Evolutionary conservation across 2,888 invertebrate species (phyloP), one percentile per base, ranked within the genome.

Genomic region (Mechanitis mazaeus): DNA sequence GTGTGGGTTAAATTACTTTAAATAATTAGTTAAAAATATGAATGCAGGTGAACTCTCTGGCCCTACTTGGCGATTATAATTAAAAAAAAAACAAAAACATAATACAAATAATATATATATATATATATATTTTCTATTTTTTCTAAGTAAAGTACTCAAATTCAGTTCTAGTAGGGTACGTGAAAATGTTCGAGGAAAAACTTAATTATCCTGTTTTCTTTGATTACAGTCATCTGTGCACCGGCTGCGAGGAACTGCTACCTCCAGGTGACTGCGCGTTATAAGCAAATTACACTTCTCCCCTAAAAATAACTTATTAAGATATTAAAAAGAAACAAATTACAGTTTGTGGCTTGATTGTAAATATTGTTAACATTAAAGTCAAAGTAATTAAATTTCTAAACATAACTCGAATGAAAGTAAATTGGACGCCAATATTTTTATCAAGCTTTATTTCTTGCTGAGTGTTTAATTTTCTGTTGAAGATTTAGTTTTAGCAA

Each of bases 131-230:
- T 11, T 28, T 50, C 50, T 7, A 50, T 6, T 5, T 11, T 50
- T 31, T 50, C 31, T 31, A 31, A 28, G 31, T 31, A 31, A 50
- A n/a, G 31, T 50, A 31, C 50, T 31, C 31, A 50, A 50, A 50
- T 50, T 31, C 50, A 31, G 9, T 31, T 50, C 31, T 50, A 50
- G 50, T 50, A 50, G 55, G 53, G 62, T 54, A 53, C 45, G 58
- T 55, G 66, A 60, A 66, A 66, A 66, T 66, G 64, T 64, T 60
- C 58, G 60, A 56, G 78, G 81, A 74, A 75, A 76, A 80, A 86
- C 80, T 87, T 88, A 89, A 89, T 89, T 87, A 88, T 86, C 81
- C 83, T 83, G 82, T 87, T 88, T 89, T 88, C 88, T 90, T 86
- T 88, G 88, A 89, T 89, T 89, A 84, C 87, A 73, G 83, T 80